These are phyloP conservation scores for Leptopilina drosophilae DNA, from an alignment of 2,888 invertebrate genomes.

Conservation along the genomic window DNA sequence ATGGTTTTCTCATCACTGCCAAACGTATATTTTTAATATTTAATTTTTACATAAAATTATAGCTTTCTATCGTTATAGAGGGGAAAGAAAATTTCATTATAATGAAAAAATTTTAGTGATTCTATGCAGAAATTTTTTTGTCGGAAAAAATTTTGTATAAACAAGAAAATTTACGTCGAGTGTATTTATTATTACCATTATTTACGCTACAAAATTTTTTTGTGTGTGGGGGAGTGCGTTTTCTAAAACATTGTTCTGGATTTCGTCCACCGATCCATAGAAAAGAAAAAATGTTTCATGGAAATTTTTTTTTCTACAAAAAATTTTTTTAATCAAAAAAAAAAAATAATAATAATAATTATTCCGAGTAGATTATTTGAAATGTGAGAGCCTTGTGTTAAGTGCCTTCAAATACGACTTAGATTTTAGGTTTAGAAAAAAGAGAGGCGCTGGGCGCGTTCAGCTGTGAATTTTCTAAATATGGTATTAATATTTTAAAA, in stretches of 20 bases:
- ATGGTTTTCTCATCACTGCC: conserved; percentile 25
- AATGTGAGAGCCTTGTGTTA: conserved; percentile 76
- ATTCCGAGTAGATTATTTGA: conserved; percentile 55
- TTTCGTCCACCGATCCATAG: conserved; percentile 15
- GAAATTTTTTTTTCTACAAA: too few species aligned
- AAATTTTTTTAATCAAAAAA: conserved; percentile 4
- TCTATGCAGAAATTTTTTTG: neutral
- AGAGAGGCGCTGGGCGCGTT: conserved; percentile 75
- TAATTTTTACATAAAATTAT: conserved; percentile 17
- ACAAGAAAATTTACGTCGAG: conserved; percentile 32
- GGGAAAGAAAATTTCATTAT: neutral
- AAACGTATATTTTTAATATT: conserved; percentile 29
- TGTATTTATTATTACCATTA: conserved; percentile 1
- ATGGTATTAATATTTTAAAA: conserved; percentile 66
- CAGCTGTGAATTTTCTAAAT: conserved; percentile 70
- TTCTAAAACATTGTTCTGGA: conserved; percentile 22
- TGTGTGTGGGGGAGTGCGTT: neutral
- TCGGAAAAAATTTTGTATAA: too few species aligned
- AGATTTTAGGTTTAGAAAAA: conserved; percentile 71
- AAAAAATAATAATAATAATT: conserved; percentile 8
- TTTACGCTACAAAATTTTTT: neutral
- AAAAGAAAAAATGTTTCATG: neutral
- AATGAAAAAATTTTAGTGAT: neutral
- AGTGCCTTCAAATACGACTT: conserved; percentile 77
- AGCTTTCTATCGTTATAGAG: neutral